phyloP scores from a whole-genome alignment of 2,113 vertebrate genomes.

The Phaetusa simplex region DNA sequence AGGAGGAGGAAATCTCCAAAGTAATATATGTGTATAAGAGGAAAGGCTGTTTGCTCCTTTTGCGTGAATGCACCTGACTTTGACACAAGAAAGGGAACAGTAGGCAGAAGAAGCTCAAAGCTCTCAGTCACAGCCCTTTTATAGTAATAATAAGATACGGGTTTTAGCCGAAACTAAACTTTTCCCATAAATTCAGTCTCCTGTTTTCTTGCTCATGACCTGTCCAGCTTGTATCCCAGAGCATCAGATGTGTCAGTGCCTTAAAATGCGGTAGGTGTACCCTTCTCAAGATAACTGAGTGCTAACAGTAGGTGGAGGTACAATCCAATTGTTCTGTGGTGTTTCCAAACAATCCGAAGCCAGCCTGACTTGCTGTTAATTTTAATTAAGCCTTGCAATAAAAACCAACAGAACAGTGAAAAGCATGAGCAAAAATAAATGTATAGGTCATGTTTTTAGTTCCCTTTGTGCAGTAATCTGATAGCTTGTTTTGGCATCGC shows the following conservation, averaged over 20 bases:
- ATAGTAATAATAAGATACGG: neutral
- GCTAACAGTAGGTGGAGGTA: constrained; percentile 67
- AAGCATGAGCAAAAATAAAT: constrained; percentile 18
- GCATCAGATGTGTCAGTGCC: neutral
- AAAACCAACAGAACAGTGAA: constrained; percentile 38
- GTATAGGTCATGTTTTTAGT: constrained; percentile 2
- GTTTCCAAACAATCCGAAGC: constrained; percentile 38
- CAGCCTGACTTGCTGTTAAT: constrained; percentile 35
- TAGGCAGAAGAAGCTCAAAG: neutral
- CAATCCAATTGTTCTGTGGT: constrained; percentile 39
- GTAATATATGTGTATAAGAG: neutral
- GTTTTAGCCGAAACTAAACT: neutral
- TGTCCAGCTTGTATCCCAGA: neutral
- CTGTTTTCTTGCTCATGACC: neutral
- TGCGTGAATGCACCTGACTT: neutral
- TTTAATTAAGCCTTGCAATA: constrained; percentile 59
- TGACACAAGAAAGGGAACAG: neutral
- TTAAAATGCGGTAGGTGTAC: neutral
- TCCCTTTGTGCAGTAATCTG: neutral
- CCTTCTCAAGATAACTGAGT: constrained; percentile 8
- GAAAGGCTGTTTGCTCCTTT: constrained; percentile 15
- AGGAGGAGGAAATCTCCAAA: constrained; percentile 13
- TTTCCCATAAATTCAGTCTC: neutral
- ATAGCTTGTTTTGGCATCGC: constrained; percentile 35
- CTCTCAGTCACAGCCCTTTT: neutral